phyloP scores from a whole-genome alignment of 2,113 vertebrate genomes.

The Indri indri region DNA sequence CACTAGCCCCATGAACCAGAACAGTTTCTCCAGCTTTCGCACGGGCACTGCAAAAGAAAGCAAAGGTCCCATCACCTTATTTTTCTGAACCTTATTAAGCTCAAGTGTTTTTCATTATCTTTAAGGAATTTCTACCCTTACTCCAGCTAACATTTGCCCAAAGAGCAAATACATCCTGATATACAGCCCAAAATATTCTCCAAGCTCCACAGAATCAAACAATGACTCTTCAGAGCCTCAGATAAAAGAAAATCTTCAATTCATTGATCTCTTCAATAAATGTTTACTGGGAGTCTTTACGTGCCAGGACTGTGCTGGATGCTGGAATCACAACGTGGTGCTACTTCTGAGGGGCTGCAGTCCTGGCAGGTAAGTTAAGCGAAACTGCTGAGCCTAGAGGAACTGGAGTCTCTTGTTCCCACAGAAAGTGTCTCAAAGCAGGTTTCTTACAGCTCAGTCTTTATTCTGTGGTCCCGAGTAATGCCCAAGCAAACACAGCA shows the following conservation, averaged over 20 bases:
- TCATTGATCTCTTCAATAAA: neutral
- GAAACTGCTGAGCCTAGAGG: neutral
- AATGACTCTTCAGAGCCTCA: neutral
- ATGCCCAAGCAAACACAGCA: neutral
- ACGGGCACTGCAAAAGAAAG: constrained; percentile 83
- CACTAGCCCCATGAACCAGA: constrained; percentile 95
- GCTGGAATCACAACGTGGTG: accelerated
- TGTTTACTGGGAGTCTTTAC: neutral
- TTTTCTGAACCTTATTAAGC: neutral
- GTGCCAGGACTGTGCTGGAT: neutral
- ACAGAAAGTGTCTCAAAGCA: neutral
- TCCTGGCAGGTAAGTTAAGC: neutral
- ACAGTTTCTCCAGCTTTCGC: constrained; percentile 90
- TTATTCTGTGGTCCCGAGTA: neutral
- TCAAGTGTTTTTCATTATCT: neutral
- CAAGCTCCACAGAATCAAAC: neutral
- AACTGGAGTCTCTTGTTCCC: neutral
- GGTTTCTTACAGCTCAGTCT: neutral
- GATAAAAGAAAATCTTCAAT: neutral
- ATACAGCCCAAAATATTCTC: neutral
- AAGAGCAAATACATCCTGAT: neutral
- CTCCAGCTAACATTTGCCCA: neutral
- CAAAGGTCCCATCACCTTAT: neutral
- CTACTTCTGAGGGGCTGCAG: neutral
- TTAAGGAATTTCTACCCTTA: neutral